Percentiles rank a stretch among this genome's conserved stretches.
Evolutionary conservation across 2,113 vertebrate species (phyloP).

Genomic region (Mugil cephalus): DNA sequence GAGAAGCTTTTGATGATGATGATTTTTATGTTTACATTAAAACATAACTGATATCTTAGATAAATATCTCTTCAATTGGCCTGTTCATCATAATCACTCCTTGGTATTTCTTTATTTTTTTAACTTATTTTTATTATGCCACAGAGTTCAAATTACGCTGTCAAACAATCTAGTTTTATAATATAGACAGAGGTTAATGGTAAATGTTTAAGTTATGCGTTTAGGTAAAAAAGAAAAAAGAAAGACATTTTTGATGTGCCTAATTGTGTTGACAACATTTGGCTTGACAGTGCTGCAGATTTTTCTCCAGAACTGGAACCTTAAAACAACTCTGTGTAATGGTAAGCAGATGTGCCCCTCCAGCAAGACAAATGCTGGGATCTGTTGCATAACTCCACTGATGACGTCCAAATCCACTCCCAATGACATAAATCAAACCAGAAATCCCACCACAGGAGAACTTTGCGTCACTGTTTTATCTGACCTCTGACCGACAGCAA

Average conservation of each 20-base stretch:
- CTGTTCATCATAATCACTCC: no score
- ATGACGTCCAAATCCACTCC: slow-evolving; percentile 20
- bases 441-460: slow-evolving; percentile 37
- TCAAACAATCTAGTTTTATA: no score
- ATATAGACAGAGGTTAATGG: no score
- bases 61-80: neutral
- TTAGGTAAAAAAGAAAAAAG: no score
- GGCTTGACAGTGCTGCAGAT: neutral
- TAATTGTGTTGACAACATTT: slow-evolving; percentile 9
- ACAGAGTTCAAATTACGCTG: no score
- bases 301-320: slow-evolving; percentile 29
- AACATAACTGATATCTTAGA: neutral
- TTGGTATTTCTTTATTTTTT: no score
- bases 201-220: no score
- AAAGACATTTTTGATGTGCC: no score
- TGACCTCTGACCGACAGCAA: slow-evolving; percentile 3
- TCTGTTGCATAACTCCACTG: slow-evolving; percentile 19
- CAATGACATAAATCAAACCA: slow-evolving; percentile 26
- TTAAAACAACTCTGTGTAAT: slow-evolving; percentile 32
- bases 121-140: no score
- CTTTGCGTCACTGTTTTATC: slow-evolving; percentile 6
- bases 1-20: no score
- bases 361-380: slow-evolving; percentile 5
- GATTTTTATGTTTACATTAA: neutral
- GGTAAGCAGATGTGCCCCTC: slow-evolving; percentile 58